These are phyloP conservation scores for Dufourea novaeangliae DNA, from an alignment of 1,140 invertebrate species.

Conservation along the genomic window DNA sequence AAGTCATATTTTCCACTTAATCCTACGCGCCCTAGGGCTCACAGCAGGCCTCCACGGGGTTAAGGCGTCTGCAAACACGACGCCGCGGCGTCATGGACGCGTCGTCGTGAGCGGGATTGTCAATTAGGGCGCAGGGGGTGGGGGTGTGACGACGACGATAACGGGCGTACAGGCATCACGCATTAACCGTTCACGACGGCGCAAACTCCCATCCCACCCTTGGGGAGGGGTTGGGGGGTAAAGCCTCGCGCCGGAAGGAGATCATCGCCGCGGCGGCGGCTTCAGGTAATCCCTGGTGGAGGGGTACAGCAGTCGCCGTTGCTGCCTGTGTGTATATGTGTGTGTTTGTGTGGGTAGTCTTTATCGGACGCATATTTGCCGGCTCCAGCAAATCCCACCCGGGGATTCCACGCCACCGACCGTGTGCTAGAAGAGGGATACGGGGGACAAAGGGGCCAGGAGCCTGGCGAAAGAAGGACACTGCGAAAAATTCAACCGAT, in stretches of 20 bases:
- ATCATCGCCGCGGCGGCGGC: conserved; percentile 55
- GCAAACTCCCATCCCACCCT: too few species aligned
- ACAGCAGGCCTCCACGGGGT: too few species aligned
- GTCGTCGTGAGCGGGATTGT: background rate
- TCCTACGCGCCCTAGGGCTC: conserved; percentile 27
- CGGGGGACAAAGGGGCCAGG: conserved; percentile 20
- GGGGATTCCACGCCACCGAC: conserved; percentile 56
- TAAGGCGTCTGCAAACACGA: background rate
- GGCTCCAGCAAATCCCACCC: conserved; percentile 66
- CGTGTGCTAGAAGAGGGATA: too few species aligned
- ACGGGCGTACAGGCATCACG: conserved; percentile 17
- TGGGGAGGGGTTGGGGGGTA: too few species aligned
- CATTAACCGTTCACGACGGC: conserved; percentile 34
- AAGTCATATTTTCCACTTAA: conserved; percentile 45
- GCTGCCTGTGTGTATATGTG: too few species aligned
- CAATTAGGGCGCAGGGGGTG: conserved; percentile 33
- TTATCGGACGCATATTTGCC: conserved; percentile 70
- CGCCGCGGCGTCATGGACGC: conserved; percentile 11
- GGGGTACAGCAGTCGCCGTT: conserved; percentile 26
- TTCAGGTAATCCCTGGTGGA: conserved; percentile 57
- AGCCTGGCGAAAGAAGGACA: conserved; percentile 35
- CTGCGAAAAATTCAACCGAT: too few species aligned
- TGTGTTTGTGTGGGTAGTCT: conserved; percentile 59
- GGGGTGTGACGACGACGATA: too few species aligned
- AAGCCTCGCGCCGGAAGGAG: conserved; percentile 58